Evolutionary conservation across 2,888 invertebrate genomes (phyloP), one percentile per base, ranked within the genome.

Genomic region (Panzeria rudis): DNA sequence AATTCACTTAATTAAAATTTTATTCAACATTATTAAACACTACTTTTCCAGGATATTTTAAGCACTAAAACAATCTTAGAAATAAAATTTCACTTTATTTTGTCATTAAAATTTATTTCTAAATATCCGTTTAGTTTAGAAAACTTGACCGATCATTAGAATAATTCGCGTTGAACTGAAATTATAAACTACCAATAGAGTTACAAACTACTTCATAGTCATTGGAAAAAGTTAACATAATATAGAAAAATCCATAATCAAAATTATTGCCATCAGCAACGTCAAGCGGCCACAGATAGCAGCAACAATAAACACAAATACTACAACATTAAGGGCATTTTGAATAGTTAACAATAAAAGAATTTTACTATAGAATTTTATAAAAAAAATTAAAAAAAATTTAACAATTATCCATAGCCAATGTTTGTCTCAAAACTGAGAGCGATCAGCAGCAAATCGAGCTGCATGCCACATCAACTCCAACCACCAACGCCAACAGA

Each of bases 101-200:
- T 35, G n/a, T 50, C 20, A 38, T 15, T 44, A 7, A 32, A 54
- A 59, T 32, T 35, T 38, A 23, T 64, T 76, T 75, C n/a, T n/a
- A 54, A 83, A 50, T 29, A 56, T n/a, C 68, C 78, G 80, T 66
- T 64, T 44, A n/a, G 52, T 78, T 85, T 83, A 52, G 80, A 87
- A 88, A 89, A 90, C 89, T 88, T 86, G 88, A 91, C 91, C 89
- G 90, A 91, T 89, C 91, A 90, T 89, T 91, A 88, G 90, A 89
- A 89, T 88, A 89, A 87, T 88, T 90, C 88, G 90, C 91, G 91
- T 88, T 88, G 88, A 89, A 91, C 91, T 91, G 86, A 91, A 89
- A 75, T 84, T 86, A 87, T 83, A 87, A 84, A 75, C 25, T 72
- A 86, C 71, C 71, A 81, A 50, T 72, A 68, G 81, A 61, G 75